Base-by-base conservation (phyloP, 2,888 invertebrate genomes). In the Aspidiotus rigidus region DNA sequence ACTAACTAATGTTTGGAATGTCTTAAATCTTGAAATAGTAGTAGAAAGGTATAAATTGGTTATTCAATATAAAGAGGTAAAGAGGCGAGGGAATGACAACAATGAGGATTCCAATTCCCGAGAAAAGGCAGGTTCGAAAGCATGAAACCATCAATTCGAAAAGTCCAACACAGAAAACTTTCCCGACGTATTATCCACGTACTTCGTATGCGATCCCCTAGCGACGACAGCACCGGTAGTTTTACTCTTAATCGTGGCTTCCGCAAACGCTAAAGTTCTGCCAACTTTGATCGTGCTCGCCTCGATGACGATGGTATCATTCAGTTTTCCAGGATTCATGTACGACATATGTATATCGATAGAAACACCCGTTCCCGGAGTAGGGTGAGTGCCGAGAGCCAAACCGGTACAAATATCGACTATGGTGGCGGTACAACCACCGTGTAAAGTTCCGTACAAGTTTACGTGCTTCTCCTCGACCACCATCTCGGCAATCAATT, bases 401-500 rank as follows among this genome's bases (percentile, higher is more conserved):
- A 69, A 41, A 6, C 62, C 54, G 2, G 62, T 62, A 28, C 62
- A 62, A 44, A 69, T 44, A 62, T 69, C 69, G 17, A 69, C 44
- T 42, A 69, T n/a, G 8, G 69, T 62, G 28, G 69, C 69, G 11
- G 55, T 69, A 56, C 62, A 69, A 41, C 69, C 69, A 13, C 69
- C 69, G 41, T 69, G 69, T 15, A 69, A 44, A 7, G 56, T 54
- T 55, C 69, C 69, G 39, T 69, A 69, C 10, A 62, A n/a, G 41
- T 69, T 69, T 8, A 59, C 59, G 15, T 66, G 66, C 42, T 66
- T 49, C 5, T 57, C 44, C 49, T 49, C 82, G 0, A 94, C 86
- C 74, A 82, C 83, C 76, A 94, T 84, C 77, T 92, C 87, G 15
- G 89, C 90, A 41, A 82, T 77, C 77, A 90, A 86, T 63, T 81